Evolutionary conservation across 2,113 vertebrate genomes (phyloP).

Genomic region (Upupa epops): DNA sequence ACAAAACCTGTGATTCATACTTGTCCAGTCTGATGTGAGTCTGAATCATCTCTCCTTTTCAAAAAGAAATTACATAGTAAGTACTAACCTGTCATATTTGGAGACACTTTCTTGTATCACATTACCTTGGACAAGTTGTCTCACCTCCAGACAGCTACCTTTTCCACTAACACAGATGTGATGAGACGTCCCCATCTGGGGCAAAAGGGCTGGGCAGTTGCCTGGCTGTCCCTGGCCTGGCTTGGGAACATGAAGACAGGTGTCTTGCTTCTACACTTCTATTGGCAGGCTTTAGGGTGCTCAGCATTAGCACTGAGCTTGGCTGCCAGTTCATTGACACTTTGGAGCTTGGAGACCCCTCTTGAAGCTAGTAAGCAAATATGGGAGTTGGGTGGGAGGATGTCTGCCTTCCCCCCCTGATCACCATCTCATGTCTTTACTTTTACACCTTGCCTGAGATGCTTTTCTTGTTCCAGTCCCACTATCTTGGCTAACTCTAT

Average conservation of each 20-base stretch:
- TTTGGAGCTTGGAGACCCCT: background rate
- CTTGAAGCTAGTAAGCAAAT: background rate
- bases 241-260: background rate
- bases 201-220: background rate
- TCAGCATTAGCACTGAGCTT: background rate
- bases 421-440: background rate
- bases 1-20: constrained; percentile 14
- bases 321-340: accelerated
- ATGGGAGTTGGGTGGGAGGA: background rate
- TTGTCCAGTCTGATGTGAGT: background rate
- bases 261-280: background rate
- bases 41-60: background rate
- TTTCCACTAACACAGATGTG: background rate
- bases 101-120: background rate
- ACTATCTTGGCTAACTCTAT: background rate
- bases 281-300: background rate
- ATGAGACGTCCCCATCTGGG: accelerated
- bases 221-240: too few species aligned
- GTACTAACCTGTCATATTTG: background rate
- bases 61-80: background rate
- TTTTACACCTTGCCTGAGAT: background rate
- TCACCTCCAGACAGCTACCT: background rate
- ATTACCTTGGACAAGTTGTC: background rate
- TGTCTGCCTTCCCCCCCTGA: background rate
- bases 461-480: background rate